These are phyloP conservation scores for Phocides pigmalion DNA, from an alignment of 1,140 invertebrate genomes.

Conservation along the genomic window DNA sequence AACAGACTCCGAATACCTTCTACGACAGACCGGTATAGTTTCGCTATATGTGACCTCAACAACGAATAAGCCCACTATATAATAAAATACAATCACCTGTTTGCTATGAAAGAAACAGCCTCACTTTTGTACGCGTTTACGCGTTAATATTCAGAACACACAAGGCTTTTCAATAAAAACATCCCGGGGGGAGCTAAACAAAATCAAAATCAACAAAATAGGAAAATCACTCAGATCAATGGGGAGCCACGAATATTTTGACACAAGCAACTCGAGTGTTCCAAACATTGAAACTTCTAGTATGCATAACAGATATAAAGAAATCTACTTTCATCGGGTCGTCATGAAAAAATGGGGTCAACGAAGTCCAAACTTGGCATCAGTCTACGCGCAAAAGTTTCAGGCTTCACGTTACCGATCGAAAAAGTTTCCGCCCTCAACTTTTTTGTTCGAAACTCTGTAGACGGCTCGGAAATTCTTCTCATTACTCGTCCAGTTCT, in stretches of 20 bases:
- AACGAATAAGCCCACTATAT: too few species aligned
- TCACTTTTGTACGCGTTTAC: too few species aligned
- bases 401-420: constrained; percentile 27
- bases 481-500: constrained; percentile 28
- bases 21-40: too few species aligned
- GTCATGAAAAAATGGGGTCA: constrained; percentile 28
- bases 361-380: constrained; percentile 30
- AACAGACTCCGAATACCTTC: too few species aligned
- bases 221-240: constrained; percentile 12
- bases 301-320: constrained; percentile 29
- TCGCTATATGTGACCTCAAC: too few species aligned
- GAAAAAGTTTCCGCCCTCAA: constrained; percentile 29
- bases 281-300: constrained; percentile 22
- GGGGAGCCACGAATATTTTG: constrained; percentile 23
- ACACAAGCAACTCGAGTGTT: constrained; percentile 13
- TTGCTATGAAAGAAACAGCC: too few species aligned
- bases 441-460: constrained; percentile 28
- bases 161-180: not conserved
- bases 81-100: too few species aligned
- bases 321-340: constrained; percentile 26
- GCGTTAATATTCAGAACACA: too few species aligned
- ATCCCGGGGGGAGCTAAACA: constrained; percentile 6
- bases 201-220: constrained; percentile 3
- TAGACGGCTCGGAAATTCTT: constrained; percentile 32
- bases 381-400: constrained; percentile 30